Conservation (phyloP, 2,797 vertebrate genomes). For the Alauda arvensis region DNA sequence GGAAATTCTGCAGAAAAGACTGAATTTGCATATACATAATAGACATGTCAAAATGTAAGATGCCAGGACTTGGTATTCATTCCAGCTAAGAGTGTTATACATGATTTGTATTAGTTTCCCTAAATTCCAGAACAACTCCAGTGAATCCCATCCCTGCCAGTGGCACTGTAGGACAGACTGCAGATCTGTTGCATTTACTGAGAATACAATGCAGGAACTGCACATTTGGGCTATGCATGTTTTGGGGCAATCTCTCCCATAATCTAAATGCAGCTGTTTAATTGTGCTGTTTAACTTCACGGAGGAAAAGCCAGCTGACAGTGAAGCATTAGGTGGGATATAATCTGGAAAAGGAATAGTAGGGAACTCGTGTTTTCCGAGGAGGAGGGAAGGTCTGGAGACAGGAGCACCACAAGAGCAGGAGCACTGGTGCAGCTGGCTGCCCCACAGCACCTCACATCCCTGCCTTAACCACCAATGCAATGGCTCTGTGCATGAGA, state of each 20-base stretch:
- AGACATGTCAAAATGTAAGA: conserved; percentile 52
- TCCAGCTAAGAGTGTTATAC: not conserved
- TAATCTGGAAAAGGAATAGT: not conserved
- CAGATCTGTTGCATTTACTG: not conserved
- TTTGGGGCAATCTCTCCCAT: not conserved
- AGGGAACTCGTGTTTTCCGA: not conserved
- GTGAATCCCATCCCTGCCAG: not conserved
- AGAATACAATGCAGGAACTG: not conserved
- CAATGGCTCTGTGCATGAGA: not conserved
- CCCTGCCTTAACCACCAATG: not conserved
- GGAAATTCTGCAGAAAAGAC: conserved; percentile 46
- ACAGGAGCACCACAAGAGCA: not conserved
- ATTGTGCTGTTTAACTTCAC: not conserved
- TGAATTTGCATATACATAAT: conserved; percentile 69
- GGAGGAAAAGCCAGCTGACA: accelerated
- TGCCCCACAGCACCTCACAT: not conserved
- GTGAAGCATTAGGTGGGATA: not conserved
- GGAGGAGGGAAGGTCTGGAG: not conserved
- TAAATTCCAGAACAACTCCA: not conserved
- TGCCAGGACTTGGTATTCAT: conserved; percentile 47
- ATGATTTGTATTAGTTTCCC: conserved; percentile 35
- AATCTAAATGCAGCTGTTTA: not conserved
- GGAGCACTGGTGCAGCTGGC: not conserved
- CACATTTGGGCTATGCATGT: not conserved
- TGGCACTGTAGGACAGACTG: not conserved